phyloP scores from a whole-genome alignment of 2,888 invertebrate species.

The Leucoma salicis region DNA sequence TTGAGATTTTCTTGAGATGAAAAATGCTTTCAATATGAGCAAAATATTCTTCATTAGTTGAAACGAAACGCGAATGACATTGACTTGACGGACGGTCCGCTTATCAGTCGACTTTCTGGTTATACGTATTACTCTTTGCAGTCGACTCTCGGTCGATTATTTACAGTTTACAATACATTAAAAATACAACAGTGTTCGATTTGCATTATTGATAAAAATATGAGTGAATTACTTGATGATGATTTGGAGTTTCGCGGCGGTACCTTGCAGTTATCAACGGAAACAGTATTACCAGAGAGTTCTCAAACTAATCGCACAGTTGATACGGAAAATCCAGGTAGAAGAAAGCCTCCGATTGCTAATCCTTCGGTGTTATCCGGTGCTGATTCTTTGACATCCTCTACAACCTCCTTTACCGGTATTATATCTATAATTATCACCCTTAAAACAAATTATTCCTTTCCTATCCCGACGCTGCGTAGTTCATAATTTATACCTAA shows the following conservation, averaged over 20 bases:
- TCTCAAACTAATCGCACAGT: conserved; percentile 43
- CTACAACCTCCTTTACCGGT: conserved; percentile 72
- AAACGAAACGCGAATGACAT: too few relatives aligned
- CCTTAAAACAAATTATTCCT: background rate
- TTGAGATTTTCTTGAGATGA: too few relatives aligned
- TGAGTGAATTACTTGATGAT: conserved; percentile 78
- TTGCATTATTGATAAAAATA: conserved; percentile 27
- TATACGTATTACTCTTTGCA: too few relatives aligned
- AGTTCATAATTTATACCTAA: background rate
- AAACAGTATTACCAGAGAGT: conserved; percentile 41
- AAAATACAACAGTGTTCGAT: conserved; percentile 18
- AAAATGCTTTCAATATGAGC: too few relatives aligned
- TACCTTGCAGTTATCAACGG: conserved; percentile 70
- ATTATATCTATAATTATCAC: background rate
- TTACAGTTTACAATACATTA: conserved; percentile 30
- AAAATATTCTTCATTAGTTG: too few relatives aligned
- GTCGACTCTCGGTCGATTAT: conserved; percentile 55
- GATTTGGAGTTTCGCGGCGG: conserved; percentile 83
- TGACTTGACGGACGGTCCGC: too few relatives aligned
- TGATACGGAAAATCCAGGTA: conserved; percentile 43
- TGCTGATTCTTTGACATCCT: conserved; percentile 71
- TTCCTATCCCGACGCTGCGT: background rate
- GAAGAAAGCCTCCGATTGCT: conserved; percentile 49
- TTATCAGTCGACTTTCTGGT: too few relatives aligned
- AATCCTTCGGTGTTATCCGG: conserved; percentile 73